These are phyloP conservation scores for Oligia strigilis DNA, from an alignment of 2,888 invertebrate genomes.

Conservation along the genomic window DNA sequence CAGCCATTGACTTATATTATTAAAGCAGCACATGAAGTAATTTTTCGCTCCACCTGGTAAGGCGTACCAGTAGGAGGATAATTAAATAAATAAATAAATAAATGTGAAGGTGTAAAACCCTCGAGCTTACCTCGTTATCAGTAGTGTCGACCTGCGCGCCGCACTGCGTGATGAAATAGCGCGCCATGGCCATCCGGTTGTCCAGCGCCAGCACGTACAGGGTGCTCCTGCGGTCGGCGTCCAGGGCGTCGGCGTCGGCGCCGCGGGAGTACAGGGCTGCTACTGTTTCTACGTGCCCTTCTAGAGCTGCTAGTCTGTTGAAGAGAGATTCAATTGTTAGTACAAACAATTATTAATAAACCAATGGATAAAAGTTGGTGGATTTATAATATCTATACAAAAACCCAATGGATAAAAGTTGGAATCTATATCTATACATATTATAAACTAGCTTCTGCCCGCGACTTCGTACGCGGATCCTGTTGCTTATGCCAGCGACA, in stretches of 20 bases:
- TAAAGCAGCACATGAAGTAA: too few relatives aligned
- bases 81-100: too few relatives aligned
- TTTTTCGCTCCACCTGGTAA: too few relatives aligned
- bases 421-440: background rate
- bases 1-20: too few relatives aligned
- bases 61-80: too few relatives aligned
- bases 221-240: conserved; percentile 97
- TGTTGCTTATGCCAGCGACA: too few relatives aligned
- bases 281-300: conserved; percentile 95
- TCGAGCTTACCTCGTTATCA: conserved; percentile 93
- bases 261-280: conserved; percentile 93
- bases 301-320: conserved; percentile 93
- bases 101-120: background rate
- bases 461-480: too few relatives aligned
- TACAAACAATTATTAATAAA: background rate
- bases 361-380: background rate
- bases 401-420: too few relatives aligned
- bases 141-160: conserved; percentile 95
- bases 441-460: background rate
- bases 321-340: background rate
- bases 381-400: too few relatives aligned
- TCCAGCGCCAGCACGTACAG: conserved; percentile 97
- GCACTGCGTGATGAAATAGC: conserved; percentile 94
- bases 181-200: conserved; percentile 95
- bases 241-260: conserved; percentile 96